These are phyloP conservation scores for Drosophila aff. DNA, from an alignment of 1,140 invertebrate genomes.

Conservation along the genomic window DNA sequence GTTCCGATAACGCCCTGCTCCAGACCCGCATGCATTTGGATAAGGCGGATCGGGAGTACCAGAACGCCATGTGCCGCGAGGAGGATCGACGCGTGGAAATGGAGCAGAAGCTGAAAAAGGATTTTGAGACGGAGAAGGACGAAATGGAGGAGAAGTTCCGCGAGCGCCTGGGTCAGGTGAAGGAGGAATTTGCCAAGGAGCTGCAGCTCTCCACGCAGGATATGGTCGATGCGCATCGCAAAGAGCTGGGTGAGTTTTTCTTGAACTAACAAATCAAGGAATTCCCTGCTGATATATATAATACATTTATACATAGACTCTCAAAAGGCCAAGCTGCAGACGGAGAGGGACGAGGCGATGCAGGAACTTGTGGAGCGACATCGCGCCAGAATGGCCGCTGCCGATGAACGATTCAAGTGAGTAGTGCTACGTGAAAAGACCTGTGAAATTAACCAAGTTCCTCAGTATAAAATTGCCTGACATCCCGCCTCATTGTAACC, in stretches of 20 bases:
- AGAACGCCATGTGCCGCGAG: slow-evolving; percentile 87
- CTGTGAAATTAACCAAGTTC: not conserved
- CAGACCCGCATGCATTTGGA: slow-evolving; percentile 85
- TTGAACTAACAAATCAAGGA: too few species aligned
- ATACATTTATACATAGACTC: slow-evolving; percentile 75
- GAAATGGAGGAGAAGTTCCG: slow-evolving; percentile 84
- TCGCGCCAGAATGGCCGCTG: slow-evolving; percentile 85
- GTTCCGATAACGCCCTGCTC: slow-evolving; percentile 75
- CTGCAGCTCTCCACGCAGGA: slow-evolving; percentile 85
- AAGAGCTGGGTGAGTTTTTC: slow-evolving; percentile 86
- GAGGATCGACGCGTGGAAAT: slow-evolving; percentile 85
- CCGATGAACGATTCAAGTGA: slow-evolving; percentile 85
- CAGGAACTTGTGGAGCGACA: slow-evolving; percentile 86
- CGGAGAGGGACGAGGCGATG: slow-evolving; percentile 86
- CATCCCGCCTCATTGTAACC: not conserved
- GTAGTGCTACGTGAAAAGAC: slow-evolving; percentile 19
- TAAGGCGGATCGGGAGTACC: slow-evolving; percentile 84
- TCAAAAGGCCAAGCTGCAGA: slow-evolving; percentile 86
- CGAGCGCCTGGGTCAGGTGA: slow-evolving; percentile 78
- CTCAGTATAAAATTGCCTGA: not conserved
- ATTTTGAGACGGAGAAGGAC: slow-evolving; percentile 75
- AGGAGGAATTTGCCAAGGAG: slow-evolving; percentile 83
- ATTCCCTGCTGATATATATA: not conserved
- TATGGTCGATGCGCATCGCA: slow-evolving; percentile 86
- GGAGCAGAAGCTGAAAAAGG: slow-evolving; percentile 62